A percentile compares a stretch with the other conserved stretches of the same genome.
Evolutionary conservation across 1,140 invertebrate species (phyloP).

Genomic region (Cyrtorhinus lividipennis): DNA sequence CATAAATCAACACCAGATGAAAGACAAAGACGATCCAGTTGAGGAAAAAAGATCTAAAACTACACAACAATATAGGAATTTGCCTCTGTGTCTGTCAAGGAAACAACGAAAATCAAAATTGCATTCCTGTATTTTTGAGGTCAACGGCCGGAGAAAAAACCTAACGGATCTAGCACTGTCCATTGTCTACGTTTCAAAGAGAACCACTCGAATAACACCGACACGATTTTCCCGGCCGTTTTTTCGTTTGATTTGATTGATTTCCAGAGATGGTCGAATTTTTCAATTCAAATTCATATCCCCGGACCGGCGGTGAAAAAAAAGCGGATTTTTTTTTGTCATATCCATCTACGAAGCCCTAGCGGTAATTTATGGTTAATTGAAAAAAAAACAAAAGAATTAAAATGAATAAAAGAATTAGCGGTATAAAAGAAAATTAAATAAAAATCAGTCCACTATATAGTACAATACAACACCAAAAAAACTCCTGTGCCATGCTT

Average conservation of each 20-base stretch:
- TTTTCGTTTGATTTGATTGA: not conserved
- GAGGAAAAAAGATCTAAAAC: not conserved
- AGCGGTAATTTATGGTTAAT: not conserved
- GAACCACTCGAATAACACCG: conserved; percentile 6
- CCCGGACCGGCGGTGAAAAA: not conserved
- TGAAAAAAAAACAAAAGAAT: conserved; percentile 7
- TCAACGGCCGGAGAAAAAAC: conserved; percentile 20
- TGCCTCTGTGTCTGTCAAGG: not conserved
- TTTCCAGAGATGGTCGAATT: not conserved
- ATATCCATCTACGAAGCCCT: not conserved
- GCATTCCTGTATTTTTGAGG: not conserved
- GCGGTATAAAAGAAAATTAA: conserved; percentile 10
- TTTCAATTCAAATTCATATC: too few species aligned
- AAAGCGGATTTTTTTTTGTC: not conserved
- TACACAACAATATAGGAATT: conserved; percentile 3
- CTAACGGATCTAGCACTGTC: conserved; percentile 21
- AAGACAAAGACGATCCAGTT: not conserved
- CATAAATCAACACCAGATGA: not conserved
- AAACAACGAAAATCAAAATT: not conserved
- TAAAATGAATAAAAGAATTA: conserved; percentile 6
- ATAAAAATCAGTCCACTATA: conserved; percentile 5
- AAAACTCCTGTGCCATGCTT: conserved; percentile 21
- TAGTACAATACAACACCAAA: conserved; percentile 21
- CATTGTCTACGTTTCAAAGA: conserved; percentile 19
- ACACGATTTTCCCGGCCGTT: conserved; percentile 16